phyloP scores from a whole-genome alignment of 1,140 invertebrate genomes.

The Drosophila elegans region DNA sequence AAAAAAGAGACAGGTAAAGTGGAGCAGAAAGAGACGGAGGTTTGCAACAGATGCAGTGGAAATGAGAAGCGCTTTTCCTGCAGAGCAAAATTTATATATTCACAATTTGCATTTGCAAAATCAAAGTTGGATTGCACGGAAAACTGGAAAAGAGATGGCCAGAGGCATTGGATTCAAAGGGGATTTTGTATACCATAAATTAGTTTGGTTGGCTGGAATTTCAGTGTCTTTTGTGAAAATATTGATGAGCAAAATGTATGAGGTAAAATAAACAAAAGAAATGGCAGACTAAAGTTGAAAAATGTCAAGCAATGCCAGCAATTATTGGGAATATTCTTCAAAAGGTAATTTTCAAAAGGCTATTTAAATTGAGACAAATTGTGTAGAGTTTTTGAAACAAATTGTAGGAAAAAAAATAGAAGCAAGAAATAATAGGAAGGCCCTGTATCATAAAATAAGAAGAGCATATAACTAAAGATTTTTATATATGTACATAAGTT shows the following conservation, averaged over 20 bases:
- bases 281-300: neutral
- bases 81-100: constrained; percentile 26
- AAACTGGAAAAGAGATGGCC: constrained; percentile 15
- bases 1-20: constrained; percentile 8
- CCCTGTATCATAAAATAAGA: too few species aligned
- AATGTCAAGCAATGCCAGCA: constrained; percentile 12
- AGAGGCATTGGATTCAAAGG: constrained; percentile 23
- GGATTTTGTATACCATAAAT: constrained; percentile 37
- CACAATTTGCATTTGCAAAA: constrained; percentile 56
- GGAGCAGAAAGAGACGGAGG: constrained; percentile 5
- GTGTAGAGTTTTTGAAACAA: too few species aligned
- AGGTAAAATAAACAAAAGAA: constrained; percentile 12
- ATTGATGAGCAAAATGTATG: constrained; percentile 13
- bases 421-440: too few species aligned
- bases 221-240: constrained; percentile 24
- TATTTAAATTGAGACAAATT: too few species aligned
- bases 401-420: too few species aligned
- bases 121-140: constrained; percentile 41
- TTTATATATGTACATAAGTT: too few species aligned
- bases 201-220: constrained; percentile 30
- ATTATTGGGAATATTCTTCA: neutral
- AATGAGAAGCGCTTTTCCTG: constrained; percentile 35
- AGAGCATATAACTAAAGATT: too few species aligned
- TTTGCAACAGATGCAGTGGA: constrained; percentile 44
- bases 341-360: neutral